These are phyloP conservation scores for Phymanthus crucifer DNA, from an alignment of 92 coral and sea anemone species.

Conservation along the genomic window DNA sequence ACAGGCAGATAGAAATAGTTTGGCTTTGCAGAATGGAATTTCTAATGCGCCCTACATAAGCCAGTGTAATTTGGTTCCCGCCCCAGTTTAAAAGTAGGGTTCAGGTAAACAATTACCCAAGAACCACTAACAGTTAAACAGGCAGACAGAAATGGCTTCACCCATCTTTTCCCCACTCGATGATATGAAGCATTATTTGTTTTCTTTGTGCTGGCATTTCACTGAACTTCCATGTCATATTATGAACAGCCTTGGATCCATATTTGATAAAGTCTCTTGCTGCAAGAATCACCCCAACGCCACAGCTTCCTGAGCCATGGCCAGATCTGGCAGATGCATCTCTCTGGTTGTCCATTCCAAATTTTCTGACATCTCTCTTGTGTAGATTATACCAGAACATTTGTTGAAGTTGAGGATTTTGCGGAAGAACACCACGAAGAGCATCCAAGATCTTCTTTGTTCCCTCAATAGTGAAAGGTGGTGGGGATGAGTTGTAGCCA, in stretches of 20 bases:
- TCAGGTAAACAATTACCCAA: neutral
- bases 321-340: conserved; percentile 10
- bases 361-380: neutral
- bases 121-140: neutral
- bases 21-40: too few relatives aligned
- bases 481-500: conserved; percentile 19
- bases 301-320: conserved; percentile 29
- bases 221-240: neutral
- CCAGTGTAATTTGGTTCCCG: neutral
- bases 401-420: neutral
- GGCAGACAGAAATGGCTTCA: neutral
- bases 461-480: conserved; percentile 15
- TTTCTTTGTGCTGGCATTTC: neutral
- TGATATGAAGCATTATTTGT: neutral
- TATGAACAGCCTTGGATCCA: conserved; percentile 2
- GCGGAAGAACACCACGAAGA: neutral
- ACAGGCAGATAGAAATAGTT: too few relatives aligned
- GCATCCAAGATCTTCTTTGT: conserved; percentile 3
- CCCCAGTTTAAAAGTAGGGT: neutral
- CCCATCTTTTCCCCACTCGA: neutral
- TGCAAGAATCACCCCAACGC: conserved; percentile 21
- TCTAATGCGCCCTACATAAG: too few relatives aligned
- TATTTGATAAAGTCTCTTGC: conserved; percentile 14
- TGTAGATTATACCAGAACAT: neutral
- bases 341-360: conserved; percentile 34